Conservation (phyloP, 2,888 invertebrate genomes). For the Corythucha ciliata region DNA sequence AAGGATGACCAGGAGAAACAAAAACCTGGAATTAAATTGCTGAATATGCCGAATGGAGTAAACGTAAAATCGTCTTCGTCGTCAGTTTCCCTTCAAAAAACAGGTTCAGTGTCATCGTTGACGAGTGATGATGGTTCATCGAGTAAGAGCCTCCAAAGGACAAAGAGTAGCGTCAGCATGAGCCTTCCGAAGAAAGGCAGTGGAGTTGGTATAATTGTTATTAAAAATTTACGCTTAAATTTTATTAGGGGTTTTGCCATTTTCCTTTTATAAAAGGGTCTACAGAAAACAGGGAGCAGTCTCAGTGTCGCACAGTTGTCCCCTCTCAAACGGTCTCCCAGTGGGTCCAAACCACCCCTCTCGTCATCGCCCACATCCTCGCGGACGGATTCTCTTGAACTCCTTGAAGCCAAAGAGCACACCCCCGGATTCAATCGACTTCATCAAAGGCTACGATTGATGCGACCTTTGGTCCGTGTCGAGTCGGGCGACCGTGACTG, state of each 20-base stretch:
- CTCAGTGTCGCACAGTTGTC: slow-evolving; percentile 13
- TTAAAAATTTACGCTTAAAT: too few species aligned
- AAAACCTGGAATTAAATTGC: slow-evolving; percentile 16
- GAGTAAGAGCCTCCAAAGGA: slow-evolving; percentile 14
- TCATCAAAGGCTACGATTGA: slow-evolving; percentile 10
- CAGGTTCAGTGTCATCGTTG: too few species aligned
- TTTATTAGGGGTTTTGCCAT: too few species aligned
- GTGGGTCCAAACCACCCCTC: too few species aligned
- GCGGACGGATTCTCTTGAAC: slow-evolving; percentile 6
- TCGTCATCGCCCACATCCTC: slow-evolving; percentile 5
- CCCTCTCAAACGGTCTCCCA: slow-evolving; percentile 4
- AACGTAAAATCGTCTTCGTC: slow-evolving; percentile 9
- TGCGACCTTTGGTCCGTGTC: slow-evolving; percentile 43
- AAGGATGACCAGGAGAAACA: slow-evolving; percentile 13
- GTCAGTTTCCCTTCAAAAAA: slow-evolving; percentile 15
- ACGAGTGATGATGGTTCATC: too few species aligned
- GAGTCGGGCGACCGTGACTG: slow-evolving; percentile 48
- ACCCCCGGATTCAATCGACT: slow-evolving; percentile 17
- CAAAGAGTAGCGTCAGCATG: slow-evolving; percentile 10
- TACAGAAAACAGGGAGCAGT: slow-evolving; percentile 16
- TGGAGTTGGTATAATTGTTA: neutral
- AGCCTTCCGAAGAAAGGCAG: neutral
- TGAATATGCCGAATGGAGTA: slow-evolving; percentile 19
- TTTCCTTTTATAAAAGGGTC: too few species aligned
- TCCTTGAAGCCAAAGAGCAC: slow-evolving; percentile 21